These are phyloP conservation scores for Sebastolobus alascanus DNA, from an alignment of 2,797 vertebrate species.

Conservation along the genomic window DNA sequence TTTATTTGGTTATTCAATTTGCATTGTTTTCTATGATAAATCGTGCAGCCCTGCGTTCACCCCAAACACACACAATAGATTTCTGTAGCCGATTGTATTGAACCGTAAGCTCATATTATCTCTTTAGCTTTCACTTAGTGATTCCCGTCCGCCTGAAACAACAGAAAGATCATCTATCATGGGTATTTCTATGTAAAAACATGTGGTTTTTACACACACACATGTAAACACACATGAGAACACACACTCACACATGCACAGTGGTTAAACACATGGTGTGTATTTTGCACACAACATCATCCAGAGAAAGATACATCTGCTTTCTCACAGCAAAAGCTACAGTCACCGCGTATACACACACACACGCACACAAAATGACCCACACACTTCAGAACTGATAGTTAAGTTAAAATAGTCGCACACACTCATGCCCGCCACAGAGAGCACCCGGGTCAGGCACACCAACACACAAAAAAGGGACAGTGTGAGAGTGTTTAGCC, in stretches of 20 bases:
- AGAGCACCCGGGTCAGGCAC: constrained; percentile 62
- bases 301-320: constrained; percentile 64
- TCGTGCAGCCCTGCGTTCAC: neutral
- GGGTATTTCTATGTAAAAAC: constrained; percentile 47
- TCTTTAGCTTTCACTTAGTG: constrained; percentile 8
- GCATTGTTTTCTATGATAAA: constrained; percentile 30
- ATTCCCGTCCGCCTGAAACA: constrained; percentile 22
- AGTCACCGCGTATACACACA: constrained; percentile 45
- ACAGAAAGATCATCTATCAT: constrained; percentile 34
- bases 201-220: constrained; percentile 48
- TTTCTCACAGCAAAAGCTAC: constrained; percentile 59
- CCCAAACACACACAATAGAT: constrained; percentile 11
- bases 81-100: neutral
- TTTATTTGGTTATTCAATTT: constrained; percentile 41
- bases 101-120: constrained; percentile 16
- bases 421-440: constrained; percentile 61
- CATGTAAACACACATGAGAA: constrained; percentile 51
- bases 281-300: constrained; percentile 63
- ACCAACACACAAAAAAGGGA: constrained; percentile 63
- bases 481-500: constrained; percentile 66
- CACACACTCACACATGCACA: constrained; percentile 38
- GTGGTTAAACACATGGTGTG: constrained; percentile 66
- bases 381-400: constrained; percentile 73
- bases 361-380: constrained; percentile 45
- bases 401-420: constrained; percentile 79